phyloP scores from a whole-genome alignment of 1,140 invertebrate species.

The Archivesica marissinica region DNA sequence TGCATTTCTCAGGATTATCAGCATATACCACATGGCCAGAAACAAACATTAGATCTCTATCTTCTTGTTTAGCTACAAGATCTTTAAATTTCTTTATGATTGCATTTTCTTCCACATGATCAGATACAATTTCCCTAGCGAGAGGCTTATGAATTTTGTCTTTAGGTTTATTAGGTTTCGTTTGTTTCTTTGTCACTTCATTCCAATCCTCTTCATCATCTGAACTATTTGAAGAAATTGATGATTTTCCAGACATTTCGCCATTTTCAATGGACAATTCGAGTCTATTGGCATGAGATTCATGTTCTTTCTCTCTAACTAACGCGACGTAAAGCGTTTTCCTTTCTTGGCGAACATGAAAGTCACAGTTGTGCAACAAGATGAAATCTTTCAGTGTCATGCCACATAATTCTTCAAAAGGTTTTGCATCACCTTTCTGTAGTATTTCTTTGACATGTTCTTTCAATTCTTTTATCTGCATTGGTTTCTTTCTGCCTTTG shows the following conservation, averaged over 20 bases:
- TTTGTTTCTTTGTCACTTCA: neutral
- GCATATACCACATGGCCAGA: neutral
- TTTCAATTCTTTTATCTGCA: neutral
- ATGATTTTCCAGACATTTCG: neutral
- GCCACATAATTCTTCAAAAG: constrained; percentile 10
- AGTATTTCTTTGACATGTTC: neutral
- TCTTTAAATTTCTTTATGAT: neutral
- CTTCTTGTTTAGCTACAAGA: neutral
- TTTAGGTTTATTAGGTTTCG: neutral
- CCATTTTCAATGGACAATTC: neutral
- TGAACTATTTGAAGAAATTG: neutral
- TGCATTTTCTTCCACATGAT: neutral
- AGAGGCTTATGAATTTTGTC: neutral
- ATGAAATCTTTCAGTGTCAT: neutral
- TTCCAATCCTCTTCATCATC: neutral
- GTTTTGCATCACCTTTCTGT: constrained; percentile 10
- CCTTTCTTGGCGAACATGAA: neutral
- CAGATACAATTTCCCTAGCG: neutral
- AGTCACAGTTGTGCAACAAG: neutral
- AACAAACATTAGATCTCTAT: constrained; percentile 17
- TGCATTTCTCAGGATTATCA: constrained; percentile 4
- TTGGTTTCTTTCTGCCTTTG: neutral
- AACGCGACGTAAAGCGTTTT: neutral
- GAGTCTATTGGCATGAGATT: neutral
- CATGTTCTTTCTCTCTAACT: neutral